Evolutionary conservation across 1,140 invertebrate genomes (phyloP).

Genomic region (Apis florea): DNA sequence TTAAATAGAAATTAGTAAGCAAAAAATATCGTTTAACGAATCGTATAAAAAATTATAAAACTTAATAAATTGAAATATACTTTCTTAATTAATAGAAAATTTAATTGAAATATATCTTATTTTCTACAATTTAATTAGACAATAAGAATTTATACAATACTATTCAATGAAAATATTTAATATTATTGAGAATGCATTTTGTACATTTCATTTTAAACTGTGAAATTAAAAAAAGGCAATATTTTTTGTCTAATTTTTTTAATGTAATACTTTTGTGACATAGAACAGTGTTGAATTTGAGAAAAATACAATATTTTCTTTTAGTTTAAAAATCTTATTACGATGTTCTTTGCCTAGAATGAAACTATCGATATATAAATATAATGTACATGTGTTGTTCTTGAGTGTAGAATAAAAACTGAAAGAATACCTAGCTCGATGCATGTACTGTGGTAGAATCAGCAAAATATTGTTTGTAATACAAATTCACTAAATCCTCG

Average conservation of each 20-base stretch:
- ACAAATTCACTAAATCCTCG: conserved; percentile 49
- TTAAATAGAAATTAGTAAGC: background rate
- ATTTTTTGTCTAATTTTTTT: conserved; percentile 43
- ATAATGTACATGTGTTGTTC: conserved; percentile 53
- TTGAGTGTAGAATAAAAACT: conserved; percentile 46
- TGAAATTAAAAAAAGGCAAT: conserved; percentile 56
- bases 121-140: background rate
- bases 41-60: background rate
- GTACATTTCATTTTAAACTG: conserved; percentile 29
- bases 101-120: background rate
- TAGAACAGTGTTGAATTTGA: conserved; percentile 53
- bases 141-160: conserved; percentile 3
- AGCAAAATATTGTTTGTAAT: conserved; percentile 46
- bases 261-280: conserved; percentile 61
- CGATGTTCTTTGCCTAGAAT: conserved; percentile 50
- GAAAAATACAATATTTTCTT: conserved; percentile 60
- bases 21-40: background rate
- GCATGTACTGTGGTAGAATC: conserved; percentile 37
- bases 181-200: conserved; percentile 1
- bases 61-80: background rate
- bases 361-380: conserved; percentile 60
- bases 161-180: background rate
- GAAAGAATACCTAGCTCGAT: conserved; percentile 20
- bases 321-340: conserved; percentile 58
- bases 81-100: conserved; percentile 1